Percentiles rank a stretch among this genome's conserved stretches.
phyloP scores from a whole-genome alignment of 2,797 vertebrate species.

The Furcifer pardalis region DNA sequence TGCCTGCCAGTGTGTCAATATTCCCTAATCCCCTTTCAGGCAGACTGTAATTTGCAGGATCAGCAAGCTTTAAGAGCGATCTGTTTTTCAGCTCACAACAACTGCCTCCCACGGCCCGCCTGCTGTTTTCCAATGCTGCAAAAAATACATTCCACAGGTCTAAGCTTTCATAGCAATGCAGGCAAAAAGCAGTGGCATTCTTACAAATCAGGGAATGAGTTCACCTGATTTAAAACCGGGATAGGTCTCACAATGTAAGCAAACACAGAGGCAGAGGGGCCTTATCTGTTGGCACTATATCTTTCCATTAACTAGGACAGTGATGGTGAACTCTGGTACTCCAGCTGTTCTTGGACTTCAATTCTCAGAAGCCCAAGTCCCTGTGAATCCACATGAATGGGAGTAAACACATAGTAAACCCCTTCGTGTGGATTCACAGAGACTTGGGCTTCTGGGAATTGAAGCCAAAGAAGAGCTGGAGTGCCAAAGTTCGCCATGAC shows the following conservation, averaged over 20 bases:
- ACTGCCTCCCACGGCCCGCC: not conserved
- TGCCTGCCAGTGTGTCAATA: not conserved
- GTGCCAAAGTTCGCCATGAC: too few species aligned
- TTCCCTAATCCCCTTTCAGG: not conserved
- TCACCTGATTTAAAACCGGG: not conserved
- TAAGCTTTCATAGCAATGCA: not conserved
- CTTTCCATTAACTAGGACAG: not conserved
- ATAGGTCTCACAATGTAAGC: not conserved
- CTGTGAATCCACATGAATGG: too few species aligned
- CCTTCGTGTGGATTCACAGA: too few species aligned
- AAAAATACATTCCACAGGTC: not conserved
- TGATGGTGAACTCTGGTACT: too few species aligned
- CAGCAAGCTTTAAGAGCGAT: not conserved
- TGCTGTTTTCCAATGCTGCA: not conserved
- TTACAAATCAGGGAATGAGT: not conserved
- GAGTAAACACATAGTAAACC: too few species aligned
- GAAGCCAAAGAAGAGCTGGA: too few species aligned
- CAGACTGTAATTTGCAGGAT: not conserved
- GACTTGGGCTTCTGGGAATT: too few species aligned
- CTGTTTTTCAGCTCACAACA: not conserved
- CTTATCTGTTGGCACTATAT: not conserved
- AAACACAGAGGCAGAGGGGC: not conserved
- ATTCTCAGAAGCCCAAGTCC: too few species aligned
- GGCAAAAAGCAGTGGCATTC: not conserved
- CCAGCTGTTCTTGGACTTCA: too few species aligned